Base-by-base conservation (phyloP, 2,888 invertebrate genomes). In the Oxyteleia sp. region DNA sequence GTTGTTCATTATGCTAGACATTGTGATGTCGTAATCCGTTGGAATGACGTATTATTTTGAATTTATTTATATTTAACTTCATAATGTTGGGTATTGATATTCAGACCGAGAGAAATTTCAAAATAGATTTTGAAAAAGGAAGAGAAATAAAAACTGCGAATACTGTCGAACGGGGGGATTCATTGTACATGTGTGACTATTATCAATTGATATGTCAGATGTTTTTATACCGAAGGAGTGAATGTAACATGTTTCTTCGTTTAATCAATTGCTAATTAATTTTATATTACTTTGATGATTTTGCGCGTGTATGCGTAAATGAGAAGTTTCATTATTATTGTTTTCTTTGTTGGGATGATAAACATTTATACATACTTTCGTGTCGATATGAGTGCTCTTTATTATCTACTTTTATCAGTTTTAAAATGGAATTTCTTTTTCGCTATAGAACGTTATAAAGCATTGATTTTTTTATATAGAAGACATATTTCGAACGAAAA, bases 21-120 rank as follows among this genome's bases (percentile, higher is more conserved):
- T 71, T 57, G 71, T 57, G 11, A 20, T 79, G 64, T 63, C 32
- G 45, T 15, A 69, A 68, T 18, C 10, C 13, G 18, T 3, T 16
- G 16, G 23, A 26, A 47, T 78, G 35, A 55, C 29, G 55, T 32
- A 45, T 63, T 63, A 53, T 63, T 63, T 74, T 45, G 32, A 16
- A 8, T 26, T 51, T 59, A 43, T 72, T 59, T 72, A 16, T 72
- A 20, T 43, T 72, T 29, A 29, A 61, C 35, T 61, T 41, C 49
- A 18, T 41, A 29, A 35, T 10, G 4, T 68, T n/a, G 38, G 0
- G 35, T 20, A 64, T 61, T 26, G 45, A 45, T 61, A 26, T 10
- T 20, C 11, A 5, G 7, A 20, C 2, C n/a, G 41, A 15, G 2
- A 15, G 11, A 18, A 47, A 23, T 63, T 45, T 63, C 16, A 10